phyloP scores from a whole-genome alignment of 2,888 invertebrate species.

The Eustalomyia histrio region DNA sequence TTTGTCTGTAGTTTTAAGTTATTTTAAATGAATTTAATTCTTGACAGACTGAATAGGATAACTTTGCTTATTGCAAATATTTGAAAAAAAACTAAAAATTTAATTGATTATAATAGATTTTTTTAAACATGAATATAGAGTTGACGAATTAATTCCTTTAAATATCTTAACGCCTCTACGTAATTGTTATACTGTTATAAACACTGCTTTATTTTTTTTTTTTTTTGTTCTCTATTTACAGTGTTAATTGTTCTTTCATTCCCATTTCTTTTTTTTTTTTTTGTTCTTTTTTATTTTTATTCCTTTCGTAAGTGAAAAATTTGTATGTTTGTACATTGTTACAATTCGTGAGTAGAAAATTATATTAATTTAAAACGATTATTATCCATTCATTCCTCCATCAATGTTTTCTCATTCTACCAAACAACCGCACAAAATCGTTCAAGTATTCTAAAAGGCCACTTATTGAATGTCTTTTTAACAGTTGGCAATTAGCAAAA shows the following conservation, averaged over 20 bases:
- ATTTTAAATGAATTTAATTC: too few species aligned
- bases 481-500: conserved; percentile 39
- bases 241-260: conserved; percentile 41
- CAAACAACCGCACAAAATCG: neutral
- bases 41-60: too few species aligned
- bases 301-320: neutral
- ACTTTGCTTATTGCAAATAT: too few species aligned
- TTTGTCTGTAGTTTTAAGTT: too few species aligned
- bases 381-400: conserved; percentile 33
- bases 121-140: too few species aligned
- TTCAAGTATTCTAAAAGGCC: conserved; percentile 22
- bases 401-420: neutral
- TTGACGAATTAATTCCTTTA: too few species aligned
- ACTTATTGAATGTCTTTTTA: conserved; percentile 45
- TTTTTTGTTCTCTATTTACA: conserved; percentile 13
- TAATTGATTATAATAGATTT: too few species aligned
- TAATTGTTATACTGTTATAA: neutral
- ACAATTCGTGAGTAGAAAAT: conserved; percentile 33
- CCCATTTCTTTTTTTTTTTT: conserved; percentile 5
- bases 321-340: neutral
- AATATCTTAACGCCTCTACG: too few species aligned
- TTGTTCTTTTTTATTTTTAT: conserved; percentile 8
- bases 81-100: too few species aligned
- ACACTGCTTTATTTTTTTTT: conserved; percentile 9
- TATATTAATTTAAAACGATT: conserved; percentile 45